Conservation (phyloP, 2,888 invertebrate species). For the Eustalomyia histrio region DNA sequence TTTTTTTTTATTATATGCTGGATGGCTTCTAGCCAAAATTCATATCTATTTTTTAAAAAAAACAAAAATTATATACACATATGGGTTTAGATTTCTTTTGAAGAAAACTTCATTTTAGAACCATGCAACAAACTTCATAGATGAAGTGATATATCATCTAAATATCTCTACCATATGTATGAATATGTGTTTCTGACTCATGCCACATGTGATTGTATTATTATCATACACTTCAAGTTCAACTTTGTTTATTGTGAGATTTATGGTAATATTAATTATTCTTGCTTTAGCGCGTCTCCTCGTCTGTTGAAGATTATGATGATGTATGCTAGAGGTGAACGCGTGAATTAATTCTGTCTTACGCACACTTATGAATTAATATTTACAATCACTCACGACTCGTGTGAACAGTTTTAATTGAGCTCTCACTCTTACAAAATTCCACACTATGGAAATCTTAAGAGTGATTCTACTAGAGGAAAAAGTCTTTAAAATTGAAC, state of each 20-base stretch:
- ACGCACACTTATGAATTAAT: no score
- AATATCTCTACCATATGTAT: background rate
- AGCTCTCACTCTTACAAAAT: no score
- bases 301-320: background rate
- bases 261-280: constrained; percentile 67
- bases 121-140: constrained; percentile 29
- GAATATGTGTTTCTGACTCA: background rate
- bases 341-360: no score
- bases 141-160: constrained; percentile 37
- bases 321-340: background rate
- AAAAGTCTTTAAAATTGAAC: no score
- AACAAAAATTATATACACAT: background rate
- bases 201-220: background rate
- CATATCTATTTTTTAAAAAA: background rate
- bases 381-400: no score
- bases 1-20: background rate
- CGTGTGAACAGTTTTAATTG: no score
- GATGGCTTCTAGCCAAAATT: constrained; percentile 1
- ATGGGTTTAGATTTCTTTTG: background rate
- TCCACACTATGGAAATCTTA: no score
- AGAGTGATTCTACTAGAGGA: no score
- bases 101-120: background rate
- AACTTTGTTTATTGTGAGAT: constrained; percentile 64
- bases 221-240: constrained; percentile 60
- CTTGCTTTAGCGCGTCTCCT: constrained; percentile 45